These are phyloP conservation scores for Ceratotherium simum DNA, from an alignment of 2,113 vertebrate genomes.

Conservation along the genomic window DNA sequence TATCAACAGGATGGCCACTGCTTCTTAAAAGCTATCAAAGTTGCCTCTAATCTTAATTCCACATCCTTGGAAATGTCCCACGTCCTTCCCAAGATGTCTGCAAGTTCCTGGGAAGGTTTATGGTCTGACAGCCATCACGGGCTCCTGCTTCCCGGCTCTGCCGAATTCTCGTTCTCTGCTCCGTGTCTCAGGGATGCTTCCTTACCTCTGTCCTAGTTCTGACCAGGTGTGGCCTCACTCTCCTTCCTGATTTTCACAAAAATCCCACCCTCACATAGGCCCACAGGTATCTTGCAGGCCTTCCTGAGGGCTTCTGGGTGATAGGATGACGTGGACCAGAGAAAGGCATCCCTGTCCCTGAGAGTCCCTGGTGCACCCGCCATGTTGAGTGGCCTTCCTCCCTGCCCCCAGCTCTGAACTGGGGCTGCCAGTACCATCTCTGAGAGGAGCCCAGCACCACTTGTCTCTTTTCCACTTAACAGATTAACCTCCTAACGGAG, in stretches of 20 bases:
- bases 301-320: background rate
- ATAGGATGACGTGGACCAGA: background rate
- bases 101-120: background rate
- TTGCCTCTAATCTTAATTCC: background rate
- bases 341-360: background rate
- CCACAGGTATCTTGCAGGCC: background rate
- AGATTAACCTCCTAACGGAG: background rate
- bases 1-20: background rate
- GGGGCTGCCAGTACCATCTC: background rate
- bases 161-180: background rate
- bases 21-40: background rate
- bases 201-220: background rate
- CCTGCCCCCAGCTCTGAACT: background rate
- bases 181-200: background rate
- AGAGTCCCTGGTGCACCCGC: background rate
- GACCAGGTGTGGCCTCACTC: background rate
- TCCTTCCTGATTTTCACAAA: background rate
- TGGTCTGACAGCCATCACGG: rapidly evolving
- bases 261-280: background rate
- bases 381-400: background rate
- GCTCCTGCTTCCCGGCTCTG: background rate
- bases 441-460: background rate
- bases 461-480: background rate
- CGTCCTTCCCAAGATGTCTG: background rate
- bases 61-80: background rate